Evolutionary conservation across 2,888 invertebrate genomes (phyloP).

Genomic region (Rutpela maculata): DNA sequence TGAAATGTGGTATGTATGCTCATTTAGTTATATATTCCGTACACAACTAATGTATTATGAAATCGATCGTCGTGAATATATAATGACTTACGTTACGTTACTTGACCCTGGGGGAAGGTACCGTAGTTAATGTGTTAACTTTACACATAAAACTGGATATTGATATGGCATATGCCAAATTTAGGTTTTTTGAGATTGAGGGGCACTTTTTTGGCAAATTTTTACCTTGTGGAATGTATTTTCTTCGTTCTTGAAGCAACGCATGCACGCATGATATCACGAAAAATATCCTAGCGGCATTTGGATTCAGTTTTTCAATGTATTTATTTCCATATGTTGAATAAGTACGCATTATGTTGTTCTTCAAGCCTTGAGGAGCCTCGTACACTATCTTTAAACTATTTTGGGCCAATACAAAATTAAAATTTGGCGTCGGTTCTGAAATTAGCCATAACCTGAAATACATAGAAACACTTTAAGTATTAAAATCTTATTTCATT

Average conservation of each 20-base stretch:
- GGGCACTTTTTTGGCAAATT: background rate
- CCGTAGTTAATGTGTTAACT: no score
- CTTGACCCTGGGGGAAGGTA: no score
- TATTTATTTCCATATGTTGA: slow-evolving; percentile 80
- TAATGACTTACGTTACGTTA: no score
- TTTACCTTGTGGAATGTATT: slow-evolving; percentile 89
- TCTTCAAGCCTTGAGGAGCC: slow-evolving; percentile 90
- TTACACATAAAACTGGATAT: background rate
- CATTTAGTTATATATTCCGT: no score
- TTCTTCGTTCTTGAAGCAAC: slow-evolving; percentile 91
- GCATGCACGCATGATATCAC: slow-evolving; percentile 93
- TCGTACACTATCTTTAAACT: slow-evolving; percentile 89
- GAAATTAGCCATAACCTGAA: slow-evolving; percentile 88
- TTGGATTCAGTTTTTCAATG: slow-evolving; percentile 66
- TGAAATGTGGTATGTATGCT: no score
- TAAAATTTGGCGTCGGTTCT: slow-evolving; percentile 87
- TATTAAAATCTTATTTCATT: no score
- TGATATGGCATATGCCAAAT: background rate
- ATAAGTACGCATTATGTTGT: slow-evolving; percentile 85
- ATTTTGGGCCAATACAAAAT: slow-evolving; percentile 83
- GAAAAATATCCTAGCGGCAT: slow-evolving; percentile 77
- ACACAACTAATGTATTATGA: no score
- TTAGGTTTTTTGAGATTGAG: no score
- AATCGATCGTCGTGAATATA: no score
- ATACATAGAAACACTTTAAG: slow-evolving; percentile 11